phyloP scores from a whole-genome alignment of 2,888 invertebrate genomes.

The Tinea trinotella region DNA sequence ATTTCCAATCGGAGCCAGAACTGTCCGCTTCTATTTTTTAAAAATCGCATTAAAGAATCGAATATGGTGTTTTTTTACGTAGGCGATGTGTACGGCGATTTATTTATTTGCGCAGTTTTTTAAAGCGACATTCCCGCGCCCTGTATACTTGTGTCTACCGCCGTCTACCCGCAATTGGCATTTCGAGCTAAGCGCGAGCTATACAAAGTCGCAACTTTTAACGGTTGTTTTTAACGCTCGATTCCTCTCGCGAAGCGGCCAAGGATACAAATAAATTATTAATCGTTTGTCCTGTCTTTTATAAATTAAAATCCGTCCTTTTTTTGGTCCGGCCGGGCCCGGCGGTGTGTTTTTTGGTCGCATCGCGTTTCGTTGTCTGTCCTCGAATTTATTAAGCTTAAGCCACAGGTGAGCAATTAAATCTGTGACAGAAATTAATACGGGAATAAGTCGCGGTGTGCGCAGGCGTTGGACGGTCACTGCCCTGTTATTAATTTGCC shows the following conservation, averaged over 20 bases:
- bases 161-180: slow-evolving; percentile 61
- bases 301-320: slow-evolving; percentile 70
- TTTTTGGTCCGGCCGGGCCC: slow-evolving; percentile 50
- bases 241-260: slow-evolving; percentile 59
- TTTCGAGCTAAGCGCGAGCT: slow-evolving; percentile 69
- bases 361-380: slow-evolving; percentile 58
- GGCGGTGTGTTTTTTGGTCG: slow-evolving; percentile 56
- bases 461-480: slow-evolving; percentile 32
- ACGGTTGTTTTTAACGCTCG: slow-evolving; percentile 72
- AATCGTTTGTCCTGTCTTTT: slow-evolving; percentile 74
- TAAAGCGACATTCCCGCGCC: slow-evolving; percentile 69
- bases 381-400: slow-evolving; percentile 67
- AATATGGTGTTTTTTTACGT: slow-evolving; percentile 63
- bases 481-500: slow-evolving; percentile 46
- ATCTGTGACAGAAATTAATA: slow-evolving; percentile 68
- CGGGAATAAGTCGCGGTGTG: slow-evolving; percentile 42
- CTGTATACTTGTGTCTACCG: slow-evolving; percentile 69
- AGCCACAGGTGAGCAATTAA: slow-evolving; percentile 70
- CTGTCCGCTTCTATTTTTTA: slow-evolving; percentile 66
- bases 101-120: slow-evolving; percentile 70
- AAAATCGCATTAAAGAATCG: slow-evolving; percentile 71
- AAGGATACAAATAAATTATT: slow-evolving; percentile 72
- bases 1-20: slow-evolving; percentile 69
- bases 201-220: slow-evolving; percentile 69
- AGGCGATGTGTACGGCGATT: slow-evolving; percentile 66